These are phyloP conservation scores for Selenia dentaria DNA, from an alignment of 2,888 invertebrate species.

Conservation along the genomic window DNA sequence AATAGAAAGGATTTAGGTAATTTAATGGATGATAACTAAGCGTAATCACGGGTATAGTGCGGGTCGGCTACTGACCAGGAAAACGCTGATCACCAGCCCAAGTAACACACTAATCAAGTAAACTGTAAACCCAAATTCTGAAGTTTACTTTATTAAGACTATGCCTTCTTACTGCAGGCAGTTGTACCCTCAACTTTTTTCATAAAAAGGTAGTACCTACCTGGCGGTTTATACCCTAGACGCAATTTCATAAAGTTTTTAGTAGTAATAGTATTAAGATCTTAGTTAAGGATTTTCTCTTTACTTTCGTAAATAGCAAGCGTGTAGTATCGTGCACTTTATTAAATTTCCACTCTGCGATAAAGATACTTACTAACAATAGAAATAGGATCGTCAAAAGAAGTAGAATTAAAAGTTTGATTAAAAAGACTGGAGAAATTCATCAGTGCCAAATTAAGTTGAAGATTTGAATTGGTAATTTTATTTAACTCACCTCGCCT, in stretches of 20 bases:
- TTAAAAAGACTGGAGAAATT: conserved; percentile 59
- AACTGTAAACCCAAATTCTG: too few relatives aligned
- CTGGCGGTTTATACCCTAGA: not conserved
- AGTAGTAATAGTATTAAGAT: conserved; percentile 14
- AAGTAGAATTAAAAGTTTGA: conserved; percentile 54
- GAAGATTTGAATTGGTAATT: conserved; percentile 70
- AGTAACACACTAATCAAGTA: too few relatives aligned
- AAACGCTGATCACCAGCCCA: too few relatives aligned
- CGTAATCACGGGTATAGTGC: too few relatives aligned
- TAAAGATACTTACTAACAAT: conserved; percentile 10
- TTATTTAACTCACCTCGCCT: conserved; percentile 61
- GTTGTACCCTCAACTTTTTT: conserved; percentile 5
- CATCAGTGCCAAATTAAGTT: conserved; percentile 63
- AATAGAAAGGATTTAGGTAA: too few relatives aligned
- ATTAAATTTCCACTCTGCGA: conserved; percentile 16
- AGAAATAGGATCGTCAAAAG: conserved; percentile 23
- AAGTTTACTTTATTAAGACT: too few relatives aligned
- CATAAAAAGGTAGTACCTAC: conserved; percentile 7
- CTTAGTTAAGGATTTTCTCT: conserved; percentile 19
- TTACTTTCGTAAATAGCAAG: conserved; percentile 9
- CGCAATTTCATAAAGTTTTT: conserved; percentile 16
- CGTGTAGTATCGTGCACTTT: conserved; percentile 8
- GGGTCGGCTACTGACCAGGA: too few relatives aligned
- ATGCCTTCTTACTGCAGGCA: too few relatives aligned
- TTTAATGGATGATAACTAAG: too few relatives aligned